phyloP scores from a whole-genome alignment of 2,113 vertebrate species.

The Dasyornis broadbenti region DNA sequence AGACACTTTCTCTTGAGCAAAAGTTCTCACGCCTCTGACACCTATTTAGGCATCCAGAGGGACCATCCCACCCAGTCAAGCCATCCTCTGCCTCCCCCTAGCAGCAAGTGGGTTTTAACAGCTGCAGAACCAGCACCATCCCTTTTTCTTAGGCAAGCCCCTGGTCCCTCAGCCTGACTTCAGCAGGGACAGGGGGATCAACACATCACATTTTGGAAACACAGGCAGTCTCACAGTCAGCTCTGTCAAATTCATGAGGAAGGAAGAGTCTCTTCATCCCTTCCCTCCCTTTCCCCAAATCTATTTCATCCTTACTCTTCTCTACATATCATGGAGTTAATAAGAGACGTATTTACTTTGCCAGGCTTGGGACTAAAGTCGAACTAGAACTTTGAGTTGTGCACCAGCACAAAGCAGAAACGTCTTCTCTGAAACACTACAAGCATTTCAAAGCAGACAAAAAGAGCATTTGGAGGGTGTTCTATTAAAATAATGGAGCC shows the following conservation, averaged over 20 bases:
- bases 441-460: background rate
- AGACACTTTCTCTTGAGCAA: background rate
- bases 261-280: background rate
- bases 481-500: background rate
- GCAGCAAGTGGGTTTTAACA: background rate
- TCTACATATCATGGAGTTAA: background rate
- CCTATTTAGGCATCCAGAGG: background rate
- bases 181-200: too few relatives aligned
- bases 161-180: background rate
- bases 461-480: background rate
- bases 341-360: background rate
- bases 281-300: background rate
- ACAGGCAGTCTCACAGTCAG: background rate
- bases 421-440: background rate
- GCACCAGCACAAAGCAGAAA: background rate
- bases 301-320: background rate
- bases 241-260: background rate
- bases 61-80: fast-evolving
- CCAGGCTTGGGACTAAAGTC: background rate
- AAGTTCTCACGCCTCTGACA: background rate
- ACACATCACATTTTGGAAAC: background rate
- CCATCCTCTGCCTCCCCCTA: background rate
- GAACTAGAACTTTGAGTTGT: background rate
- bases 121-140: background rate
- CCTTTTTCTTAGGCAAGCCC: background rate